Percentiles rank a stretch among this genome's conserved stretches.
phyloP scores from a whole-genome alignment of 1,140 invertebrate genomes.

The Branchinecta lindahli region DNA sequence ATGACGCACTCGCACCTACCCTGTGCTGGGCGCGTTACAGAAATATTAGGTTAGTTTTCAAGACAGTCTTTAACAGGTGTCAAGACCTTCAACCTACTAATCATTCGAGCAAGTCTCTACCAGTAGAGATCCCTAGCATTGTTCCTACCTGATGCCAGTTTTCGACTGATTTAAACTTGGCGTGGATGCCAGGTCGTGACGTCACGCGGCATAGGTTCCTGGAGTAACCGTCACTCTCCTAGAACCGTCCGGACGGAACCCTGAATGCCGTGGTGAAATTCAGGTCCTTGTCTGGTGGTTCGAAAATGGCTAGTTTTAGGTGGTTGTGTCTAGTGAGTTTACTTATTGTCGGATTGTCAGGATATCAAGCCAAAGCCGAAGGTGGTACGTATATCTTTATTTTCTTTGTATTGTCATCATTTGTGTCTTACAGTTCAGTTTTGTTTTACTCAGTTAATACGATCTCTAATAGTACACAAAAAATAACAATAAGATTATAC shows the following conservation, averaged over 20 bases:
- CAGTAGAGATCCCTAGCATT: not conserved
- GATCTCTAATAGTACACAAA: too few species aligned
- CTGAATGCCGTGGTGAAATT: not conserved
- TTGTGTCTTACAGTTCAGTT: too few species aligned
- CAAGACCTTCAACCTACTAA: too few species aligned
- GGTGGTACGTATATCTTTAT: not conserved
- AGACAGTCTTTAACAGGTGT: too few species aligned
- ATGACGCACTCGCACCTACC: too few species aligned
- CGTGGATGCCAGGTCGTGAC: not conserved
- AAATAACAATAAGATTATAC: too few species aligned
- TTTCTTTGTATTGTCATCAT: too few species aligned
- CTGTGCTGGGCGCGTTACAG: too few species aligned
- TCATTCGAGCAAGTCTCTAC: too few species aligned
- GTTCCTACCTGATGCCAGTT: not conserved
- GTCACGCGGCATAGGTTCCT: not conserved
- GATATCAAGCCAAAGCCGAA: not conserved
- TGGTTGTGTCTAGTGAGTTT: not conserved
- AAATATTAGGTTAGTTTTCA: too few species aligned
- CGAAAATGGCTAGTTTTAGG: conserved; percentile 3
- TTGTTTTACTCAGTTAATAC: too few species aligned
- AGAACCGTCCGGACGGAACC: not conserved
- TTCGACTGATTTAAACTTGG: conserved; percentile 8
- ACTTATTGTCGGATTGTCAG: not conserved
- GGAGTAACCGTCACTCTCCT: not conserved
- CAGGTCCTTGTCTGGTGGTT: not conserved